Evolutionary conservation across 1,140 invertebrate genomes (phyloP).

Genomic region (Tetragnatha versicolor): DNA sequence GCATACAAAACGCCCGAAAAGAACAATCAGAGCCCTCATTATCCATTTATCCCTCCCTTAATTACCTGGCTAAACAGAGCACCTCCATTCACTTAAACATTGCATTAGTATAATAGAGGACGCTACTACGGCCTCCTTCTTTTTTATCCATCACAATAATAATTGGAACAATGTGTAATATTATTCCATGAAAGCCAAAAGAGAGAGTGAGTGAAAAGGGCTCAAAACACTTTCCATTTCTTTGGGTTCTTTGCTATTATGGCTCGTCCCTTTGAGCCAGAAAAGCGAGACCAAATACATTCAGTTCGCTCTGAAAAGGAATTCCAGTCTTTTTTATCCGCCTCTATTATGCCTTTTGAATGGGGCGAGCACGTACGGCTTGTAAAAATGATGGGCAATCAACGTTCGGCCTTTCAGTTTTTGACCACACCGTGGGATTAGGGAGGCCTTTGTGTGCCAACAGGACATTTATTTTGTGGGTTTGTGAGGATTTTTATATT

Average conservation of each 20-base stretch:
- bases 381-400: slow-evolving; percentile 38
- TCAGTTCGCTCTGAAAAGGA: slow-evolving; percentile 18
- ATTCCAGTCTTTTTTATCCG: slow-evolving; percentile 19
- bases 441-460: slow-evolving; percentile 17
- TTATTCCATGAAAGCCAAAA: slow-evolving; percentile 9
- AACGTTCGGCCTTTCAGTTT: slow-evolving; percentile 26
- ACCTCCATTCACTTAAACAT: too few species aligned
- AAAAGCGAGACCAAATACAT: slow-evolving; percentile 44
- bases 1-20: too few species aligned
- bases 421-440: slow-evolving; percentile 14
- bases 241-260: background rate
- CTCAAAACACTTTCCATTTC: slow-evolving; percentile 36
- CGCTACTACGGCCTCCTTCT: too few species aligned
- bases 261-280: slow-evolving; percentile 9
- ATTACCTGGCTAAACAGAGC: too few species aligned
- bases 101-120: too few species aligned
- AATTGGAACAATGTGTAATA: slow-evolving; percentile 29
- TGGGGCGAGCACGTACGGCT: slow-evolving; percentile 15
- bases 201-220: slow-evolving; percentile 8
- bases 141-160: too few species aligned
- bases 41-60: too few species aligned
- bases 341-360: background rate
- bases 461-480: slow-evolving; percentile 41
- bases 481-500: slow-evolving; percentile 15
- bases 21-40: too few species aligned